phyloP scores from a whole-genome alignment of 2,888 invertebrate genomes.

The Netelia fuscicornis region DNA sequence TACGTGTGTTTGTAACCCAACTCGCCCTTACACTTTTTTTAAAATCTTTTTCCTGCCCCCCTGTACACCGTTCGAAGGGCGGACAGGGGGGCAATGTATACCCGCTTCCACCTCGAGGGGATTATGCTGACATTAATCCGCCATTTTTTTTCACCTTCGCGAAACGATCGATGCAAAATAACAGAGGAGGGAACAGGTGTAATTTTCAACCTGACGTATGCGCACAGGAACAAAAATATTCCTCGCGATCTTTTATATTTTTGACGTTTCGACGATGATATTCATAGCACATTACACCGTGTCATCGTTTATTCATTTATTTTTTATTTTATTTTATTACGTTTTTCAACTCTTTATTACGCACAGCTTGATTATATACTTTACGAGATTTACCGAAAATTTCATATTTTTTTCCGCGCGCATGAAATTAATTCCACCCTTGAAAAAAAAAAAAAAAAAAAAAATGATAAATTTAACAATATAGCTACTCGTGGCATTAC shows the following conservation, averaged over 20 bases:
- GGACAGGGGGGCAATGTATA: neutral
- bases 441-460: too few species aligned
- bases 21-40: conserved; percentile 29
- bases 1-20: conserved; percentile 45
- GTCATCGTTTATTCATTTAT: neutral
- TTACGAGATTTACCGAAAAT: too few species aligned
- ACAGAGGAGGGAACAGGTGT: conserved; percentile 63
- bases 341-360: neutral
- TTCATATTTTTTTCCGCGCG: too few species aligned
- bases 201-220: conserved; percentile 64
- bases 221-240: conserved; percentile 22
- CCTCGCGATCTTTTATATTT: conserved; percentile 47
- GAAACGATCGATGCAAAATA: conserved; percentile 63
- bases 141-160: conserved; percentile 62
- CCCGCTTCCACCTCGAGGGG: conserved; percentile 66
- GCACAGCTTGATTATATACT: too few species aligned
- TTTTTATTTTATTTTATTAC: conserved; percentile 11
- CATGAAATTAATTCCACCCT: too few species aligned
- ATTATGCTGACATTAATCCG: conserved; percentile 68
- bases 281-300: conserved; percentile 52
- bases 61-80: neutral
- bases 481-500: too few species aligned
- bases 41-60: conserved; percentile 30
- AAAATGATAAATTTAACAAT: too few species aligned
- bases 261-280: conserved; percentile 58